Percentiles rank a stretch among this genome's conserved stretches.
Evolutionary conservation across 2,113 vertebrate species (phyloP).

Genomic region (Lates calcarifer): DNA sequence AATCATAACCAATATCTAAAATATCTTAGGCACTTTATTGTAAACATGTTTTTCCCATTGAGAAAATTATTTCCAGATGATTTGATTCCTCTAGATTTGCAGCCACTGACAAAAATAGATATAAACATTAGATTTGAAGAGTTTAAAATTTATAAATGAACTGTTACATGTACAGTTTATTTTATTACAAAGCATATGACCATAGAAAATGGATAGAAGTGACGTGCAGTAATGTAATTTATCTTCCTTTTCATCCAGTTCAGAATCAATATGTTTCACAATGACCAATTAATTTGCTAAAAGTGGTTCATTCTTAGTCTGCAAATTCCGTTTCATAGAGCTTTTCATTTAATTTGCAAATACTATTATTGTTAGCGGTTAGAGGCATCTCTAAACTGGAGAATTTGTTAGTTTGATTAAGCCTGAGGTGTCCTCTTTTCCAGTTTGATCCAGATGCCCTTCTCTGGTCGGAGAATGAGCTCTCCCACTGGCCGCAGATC

Average conservation of each 20-base stretch:
- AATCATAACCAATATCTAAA: not conserved
- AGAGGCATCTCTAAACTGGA: not conserved
- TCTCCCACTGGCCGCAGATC: conserved; percentile 88
- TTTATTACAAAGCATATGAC: not conserved
- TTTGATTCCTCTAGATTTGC: not conserved
- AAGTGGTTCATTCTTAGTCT: not conserved
- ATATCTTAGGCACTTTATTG: too few relatives aligned
- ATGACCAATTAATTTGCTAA: not conserved
- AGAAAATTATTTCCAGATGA: too few relatives aligned
- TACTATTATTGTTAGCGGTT: too few relatives aligned
- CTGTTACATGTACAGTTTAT: too few relatives aligned
- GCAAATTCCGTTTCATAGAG: too few relatives aligned
- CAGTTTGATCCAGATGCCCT: conserved; percentile 91
- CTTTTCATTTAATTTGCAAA: too few relatives aligned
- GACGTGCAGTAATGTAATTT: not conserved
- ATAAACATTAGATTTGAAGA: too few relatives aligned
- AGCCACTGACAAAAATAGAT: too few relatives aligned
- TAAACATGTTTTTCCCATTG: too few relatives aligned
- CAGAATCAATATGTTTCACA: not conserved
- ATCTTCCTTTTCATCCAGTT: not conserved
- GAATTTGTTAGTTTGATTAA: not conserved
- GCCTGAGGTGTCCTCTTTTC: conserved; percentile 78
- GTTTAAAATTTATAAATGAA: too few relatives aligned
- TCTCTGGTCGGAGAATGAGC: conserved; percentile 91
- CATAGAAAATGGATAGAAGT: not conserved